These are phyloP conservation scores for Periplaneta americana DNA, from an alignment of 1,140 invertebrate genomes.

Conservation along the genomic window DNA sequence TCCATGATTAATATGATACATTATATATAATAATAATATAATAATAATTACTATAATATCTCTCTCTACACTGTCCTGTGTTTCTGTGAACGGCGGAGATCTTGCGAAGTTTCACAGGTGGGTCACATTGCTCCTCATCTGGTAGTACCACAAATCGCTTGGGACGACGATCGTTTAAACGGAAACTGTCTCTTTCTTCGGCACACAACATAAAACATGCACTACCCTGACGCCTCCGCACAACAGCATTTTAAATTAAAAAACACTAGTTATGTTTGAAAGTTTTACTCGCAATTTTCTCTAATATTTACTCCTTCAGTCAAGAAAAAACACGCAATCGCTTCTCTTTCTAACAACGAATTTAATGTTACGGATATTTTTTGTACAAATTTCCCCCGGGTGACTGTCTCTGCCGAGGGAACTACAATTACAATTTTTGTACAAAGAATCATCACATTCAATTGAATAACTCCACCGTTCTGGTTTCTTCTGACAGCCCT, in stretches of 20 bases:
- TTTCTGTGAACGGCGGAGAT: neutral
- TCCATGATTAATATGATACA: slow-evolving; percentile 17
- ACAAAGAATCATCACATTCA: slow-evolving; percentile 15
- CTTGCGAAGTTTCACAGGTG: neutral
- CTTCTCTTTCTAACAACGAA: slow-evolving; percentile 1
- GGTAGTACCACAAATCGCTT: neutral
- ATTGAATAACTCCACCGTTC: neutral
- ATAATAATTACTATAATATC: slow-evolving; percentile 15
- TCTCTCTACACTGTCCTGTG: slow-evolving; percentile 11
- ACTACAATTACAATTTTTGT: slow-evolving; percentile 14
- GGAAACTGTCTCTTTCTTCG: neutral
- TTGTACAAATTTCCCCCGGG: slow-evolving; percentile 6
- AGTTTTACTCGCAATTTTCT: neutral
- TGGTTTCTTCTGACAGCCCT: neutral
- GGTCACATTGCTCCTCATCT: neutral
- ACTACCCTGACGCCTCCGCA: slow-evolving; percentile 12
- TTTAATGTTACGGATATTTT: slow-evolving; percentile 8
- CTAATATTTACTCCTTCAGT: slow-evolving; percentile 8
- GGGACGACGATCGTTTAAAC: neutral
- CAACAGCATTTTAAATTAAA: slow-evolving; percentile 6
- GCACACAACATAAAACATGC: slow-evolving; percentile 19
- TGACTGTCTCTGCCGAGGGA: slow-evolving; percentile 1
- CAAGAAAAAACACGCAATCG: slow-evolving; percentile 6
- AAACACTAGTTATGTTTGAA: slow-evolving; percentile 8
- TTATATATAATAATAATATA: slow-evolving; percentile 18